Evolutionary conservation across 2,888 invertebrate genomes (phyloP), one percentile per base, ranked within the genome.

Genomic region (Phragmatobia fuliginosa): DNA sequence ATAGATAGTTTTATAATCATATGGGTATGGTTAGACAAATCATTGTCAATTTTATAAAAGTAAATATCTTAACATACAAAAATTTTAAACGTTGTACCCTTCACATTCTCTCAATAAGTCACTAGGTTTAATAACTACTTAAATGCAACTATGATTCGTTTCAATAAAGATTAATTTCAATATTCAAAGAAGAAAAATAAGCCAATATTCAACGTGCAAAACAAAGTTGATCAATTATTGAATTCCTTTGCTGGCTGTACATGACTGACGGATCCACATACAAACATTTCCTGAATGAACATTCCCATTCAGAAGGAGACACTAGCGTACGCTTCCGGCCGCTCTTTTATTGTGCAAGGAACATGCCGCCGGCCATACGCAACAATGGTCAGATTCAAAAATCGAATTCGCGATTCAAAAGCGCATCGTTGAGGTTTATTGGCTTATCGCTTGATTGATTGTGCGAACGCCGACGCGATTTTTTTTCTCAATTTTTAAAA

Each of bases 391-490:
- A 87, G 85, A 91, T 91, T 90, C 92, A 93, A 92, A 93, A 92
- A 93, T 93, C 92, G 91, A 91, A 94, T 94, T 91, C 91, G 84
- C 86, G 88, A 94, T 94, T 94, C 93, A 95, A 94, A 95, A 94
- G 95, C 91, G 92, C 94, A 94, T 94, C 95, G 94, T 94, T 94
- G 94, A 95, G 95, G 95, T 95, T 95, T 95, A 95, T 95, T 95
- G 95, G 95, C 95, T 95, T 94, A 95, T 94, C 93, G 94, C 93
- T 93, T 94, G 95, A 95, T 95, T 94, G 95, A 95, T 95, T 94
- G 94, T 93, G 94, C 93, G 94, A 94, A 94, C 89, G 81, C 85
- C 84, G 88, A 86, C 85, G 87, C 88, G 80, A 83, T 86, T 87
- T 88, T 83, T 81, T 73, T 76, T 67, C 78, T 80, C 84, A 84